phyloP scores from a whole-genome alignment of 2,888 invertebrate species.

The Epirrhoe tristata region DNA sequence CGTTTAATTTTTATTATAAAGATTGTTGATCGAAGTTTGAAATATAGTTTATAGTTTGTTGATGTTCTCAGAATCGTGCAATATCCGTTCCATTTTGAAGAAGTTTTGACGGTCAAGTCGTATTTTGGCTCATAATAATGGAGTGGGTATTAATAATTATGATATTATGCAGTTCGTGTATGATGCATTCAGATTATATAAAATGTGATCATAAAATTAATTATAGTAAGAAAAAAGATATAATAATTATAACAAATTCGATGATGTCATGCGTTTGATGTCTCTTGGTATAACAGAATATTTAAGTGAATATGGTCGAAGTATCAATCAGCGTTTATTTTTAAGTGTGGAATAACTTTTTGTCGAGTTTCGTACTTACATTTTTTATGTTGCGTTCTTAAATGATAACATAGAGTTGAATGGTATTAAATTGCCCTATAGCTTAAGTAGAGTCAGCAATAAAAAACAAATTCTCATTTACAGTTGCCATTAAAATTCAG shows the following conservation, averaged over 20 bases:
- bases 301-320: background rate
- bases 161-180: slow-evolving; percentile 68
- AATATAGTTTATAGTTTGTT: too few relatives aligned
- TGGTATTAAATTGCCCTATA: slow-evolving; percentile 52
- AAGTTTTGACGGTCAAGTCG: slow-evolving; percentile 67
- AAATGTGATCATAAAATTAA: slow-evolving; percentile 60
- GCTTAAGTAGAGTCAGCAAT: slow-evolving; percentile 56
- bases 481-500: background rate
- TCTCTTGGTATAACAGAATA: background rate
- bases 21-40: too few relatives aligned
- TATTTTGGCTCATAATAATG: slow-evolving; percentile 37
- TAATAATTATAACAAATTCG: slow-evolving; percentile 51
- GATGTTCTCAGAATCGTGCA: slow-evolving; percentile 55
- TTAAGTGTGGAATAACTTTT: slow-evolving; percentile 29
- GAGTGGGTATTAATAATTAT: slow-evolving; percentile 55
- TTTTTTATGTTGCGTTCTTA: slow-evolving; percentile 44
- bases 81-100: slow-evolving; percentile 54
- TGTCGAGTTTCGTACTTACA: slow-evolving; percentile 37
- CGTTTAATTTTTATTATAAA: slow-evolving; percentile 55
- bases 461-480: slow-evolving; percentile 21
- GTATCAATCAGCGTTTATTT: background rate
- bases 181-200: slow-evolving; percentile 66
- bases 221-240: slow-evolving; percentile 59
- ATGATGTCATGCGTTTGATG: slow-evolving; percentile 51
- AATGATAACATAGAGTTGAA: slow-evolving; percentile 52